phyloP scores from a whole-genome alignment of 2,888 invertebrate species.

The Heteropelma amictum region DNA sequence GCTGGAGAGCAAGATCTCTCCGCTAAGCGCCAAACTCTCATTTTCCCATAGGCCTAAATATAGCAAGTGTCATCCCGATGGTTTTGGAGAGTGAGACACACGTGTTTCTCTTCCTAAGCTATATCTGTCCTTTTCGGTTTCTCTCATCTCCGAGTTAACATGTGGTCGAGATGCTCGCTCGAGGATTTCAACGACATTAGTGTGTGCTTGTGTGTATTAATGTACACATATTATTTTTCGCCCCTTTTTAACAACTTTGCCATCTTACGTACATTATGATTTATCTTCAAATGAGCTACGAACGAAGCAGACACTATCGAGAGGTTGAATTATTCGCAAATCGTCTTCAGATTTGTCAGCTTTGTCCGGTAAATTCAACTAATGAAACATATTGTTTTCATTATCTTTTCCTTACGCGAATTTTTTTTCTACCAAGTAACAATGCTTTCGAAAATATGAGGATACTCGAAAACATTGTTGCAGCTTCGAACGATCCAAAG shows the following conservation, averaged over 20 bases:
- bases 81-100: slow-evolving; percentile 65
- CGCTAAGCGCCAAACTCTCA: slow-evolving; percentile 62
- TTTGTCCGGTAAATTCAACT: background rate
- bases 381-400: background rate
- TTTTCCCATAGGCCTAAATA: slow-evolving; percentile 77
- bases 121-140: slow-evolving; percentile 19
- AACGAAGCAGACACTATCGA: slow-evolving; percentile 45
- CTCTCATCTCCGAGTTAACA: slow-evolving; percentile 37
- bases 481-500: too few species aligned
- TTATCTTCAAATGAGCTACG: slow-evolving; percentile 61
- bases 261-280: slow-evolving; percentile 64
- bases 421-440: too few species aligned
- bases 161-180: slow-evolving; percentile 44
- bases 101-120: slow-evolving; percentile 63
- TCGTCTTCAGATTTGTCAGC: background rate
- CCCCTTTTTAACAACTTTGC: slow-evolving; percentile 10
- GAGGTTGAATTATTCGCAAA: background rate
- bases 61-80: slow-evolving; percentile 72
- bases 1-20: slow-evolving; percentile 29
- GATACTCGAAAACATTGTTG: too few species aligned
- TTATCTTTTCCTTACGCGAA: too few species aligned
- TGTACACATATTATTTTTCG: slow-evolving; percentile 11
- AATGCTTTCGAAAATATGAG: too few species aligned
- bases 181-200: slow-evolving; percentile 31
- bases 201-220: too few species aligned